A percentile compares a stretch with the other conserved stretches of the same genome.
Conservation (phyloP, 2,797 vertebrate genomes). For the Anas acuta region DNA sequence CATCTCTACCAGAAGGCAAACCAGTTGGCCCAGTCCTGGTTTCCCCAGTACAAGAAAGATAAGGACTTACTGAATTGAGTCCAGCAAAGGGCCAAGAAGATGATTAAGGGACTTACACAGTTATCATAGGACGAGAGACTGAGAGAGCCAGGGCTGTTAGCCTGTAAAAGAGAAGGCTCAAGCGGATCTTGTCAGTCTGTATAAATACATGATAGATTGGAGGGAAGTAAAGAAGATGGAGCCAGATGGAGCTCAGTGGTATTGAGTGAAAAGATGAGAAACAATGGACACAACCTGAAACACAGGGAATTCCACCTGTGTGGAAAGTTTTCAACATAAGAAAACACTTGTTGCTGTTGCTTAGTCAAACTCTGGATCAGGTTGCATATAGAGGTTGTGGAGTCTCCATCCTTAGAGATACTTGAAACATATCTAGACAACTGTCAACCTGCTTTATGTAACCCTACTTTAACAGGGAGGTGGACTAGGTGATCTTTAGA, state of each 20-base stretch:
- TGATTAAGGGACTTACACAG: neutral
- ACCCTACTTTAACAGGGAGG: neutral
- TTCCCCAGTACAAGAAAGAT: neutral
- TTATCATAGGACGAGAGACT: neutral
- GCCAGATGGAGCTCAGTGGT: neutral
- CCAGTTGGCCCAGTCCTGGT: neutral
- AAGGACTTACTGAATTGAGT: neutral
- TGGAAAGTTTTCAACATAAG: too few species aligned
- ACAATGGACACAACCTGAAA: neutral
- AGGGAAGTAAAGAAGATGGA: neutral
- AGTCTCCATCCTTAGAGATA: neutral
- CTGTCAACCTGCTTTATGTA: neutral
- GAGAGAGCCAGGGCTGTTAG: neutral
- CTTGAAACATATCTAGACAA: neutral
- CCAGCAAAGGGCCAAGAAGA: neutral
- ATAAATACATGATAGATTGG: neutral
- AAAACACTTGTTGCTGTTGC: neutral
- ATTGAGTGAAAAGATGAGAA: neutral
- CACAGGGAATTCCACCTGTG: neutral
- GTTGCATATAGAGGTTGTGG: neutral
- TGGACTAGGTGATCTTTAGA: neutral
- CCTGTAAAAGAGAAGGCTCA: neutral
- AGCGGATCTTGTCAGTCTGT: neutral
- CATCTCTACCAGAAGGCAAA: neutral
- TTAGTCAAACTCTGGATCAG: neutral